Evolutionary conservation across 2,797 vertebrate genomes (phyloP).

Genomic region (Anas georgica): DNA sequence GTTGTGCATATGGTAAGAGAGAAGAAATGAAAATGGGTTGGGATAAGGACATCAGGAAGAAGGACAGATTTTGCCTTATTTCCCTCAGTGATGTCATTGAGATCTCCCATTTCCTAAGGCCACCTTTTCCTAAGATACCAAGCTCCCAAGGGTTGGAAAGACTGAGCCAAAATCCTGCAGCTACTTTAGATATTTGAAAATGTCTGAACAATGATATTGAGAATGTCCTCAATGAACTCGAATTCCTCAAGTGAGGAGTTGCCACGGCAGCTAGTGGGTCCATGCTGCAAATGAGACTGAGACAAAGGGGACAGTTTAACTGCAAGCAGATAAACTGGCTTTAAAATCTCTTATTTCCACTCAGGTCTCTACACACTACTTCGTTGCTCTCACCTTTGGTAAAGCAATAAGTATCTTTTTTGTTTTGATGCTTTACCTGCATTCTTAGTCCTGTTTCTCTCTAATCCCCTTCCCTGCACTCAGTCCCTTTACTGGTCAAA

Average conservation of each 20-base stretch:
- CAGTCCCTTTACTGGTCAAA: not conserved
- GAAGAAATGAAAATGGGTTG: not conserved
- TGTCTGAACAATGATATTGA: not conserved
- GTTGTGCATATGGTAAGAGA: not conserved
- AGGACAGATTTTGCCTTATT: not conserved
- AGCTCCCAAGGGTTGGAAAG: not conserved
- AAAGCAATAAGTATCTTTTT: not conserved
- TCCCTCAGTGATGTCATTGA: not conserved
- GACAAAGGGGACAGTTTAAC: conserved; percentile 8
- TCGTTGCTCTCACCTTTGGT: not conserved
- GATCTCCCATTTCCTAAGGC: not conserved
- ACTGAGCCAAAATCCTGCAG: not conserved
- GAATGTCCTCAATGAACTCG: conserved; percentile 4
- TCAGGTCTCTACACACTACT: not conserved
- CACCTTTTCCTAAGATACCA: not conserved
- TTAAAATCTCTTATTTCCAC: not conserved
- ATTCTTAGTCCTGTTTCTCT: not conserved
- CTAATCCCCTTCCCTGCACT: not conserved
- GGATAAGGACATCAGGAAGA: not conserved
- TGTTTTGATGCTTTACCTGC: not conserved
- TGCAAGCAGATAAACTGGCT: not conserved
- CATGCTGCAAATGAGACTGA: conserved; percentile 10
- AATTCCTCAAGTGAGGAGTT: conserved; percentile 45
- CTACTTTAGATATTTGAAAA: conserved; percentile 5
- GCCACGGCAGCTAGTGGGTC: conserved; percentile 25